These are phyloP conservation scores for Crambe crambe DNA, from an alignment of 37 sponge, comb jelly and placozoan species.

Conservation along the genomic window DNA sequence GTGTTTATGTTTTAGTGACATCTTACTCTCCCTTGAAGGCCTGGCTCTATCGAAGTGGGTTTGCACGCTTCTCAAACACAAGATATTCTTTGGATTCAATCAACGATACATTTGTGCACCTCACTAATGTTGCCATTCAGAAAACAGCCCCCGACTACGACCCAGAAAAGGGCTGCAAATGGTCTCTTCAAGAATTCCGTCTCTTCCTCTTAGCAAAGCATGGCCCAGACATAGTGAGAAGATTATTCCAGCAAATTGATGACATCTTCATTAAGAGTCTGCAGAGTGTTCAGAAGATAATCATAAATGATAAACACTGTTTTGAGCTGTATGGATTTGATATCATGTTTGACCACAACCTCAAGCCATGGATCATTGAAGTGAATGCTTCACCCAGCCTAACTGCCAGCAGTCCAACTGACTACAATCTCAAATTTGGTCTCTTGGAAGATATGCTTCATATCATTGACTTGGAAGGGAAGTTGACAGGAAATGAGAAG, in stretches of 20 bases:
- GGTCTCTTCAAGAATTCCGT: slow-evolving; percentile 93
- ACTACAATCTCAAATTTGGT: slow-evolving; percentile 94
- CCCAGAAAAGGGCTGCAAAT: slow-evolving; percentile 99
- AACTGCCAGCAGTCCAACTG: slow-evolving; percentile 96
- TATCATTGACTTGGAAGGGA: slow-evolving; percentile 94
- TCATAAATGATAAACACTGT: slow-evolving; percentile 99
- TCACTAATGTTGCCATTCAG: slow-evolving; percentile 99
- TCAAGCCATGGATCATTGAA: slow-evolving; percentile 99
- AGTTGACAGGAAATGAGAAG: slow-evolving; percentile 90
- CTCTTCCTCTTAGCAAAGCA: slow-evolving; percentile 82
- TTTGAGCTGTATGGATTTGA: slow-evolving; percentile 99
- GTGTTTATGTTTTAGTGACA: slow-evolving; percentile 91
- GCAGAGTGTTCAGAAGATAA: slow-evolving; percentile 94
- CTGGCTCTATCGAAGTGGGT: slow-evolving; percentile 96
- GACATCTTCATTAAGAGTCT: slow-evolving; percentile 94
- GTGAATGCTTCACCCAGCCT: slow-evolving; percentile 99
- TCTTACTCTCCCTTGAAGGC: slow-evolving; percentile 95
- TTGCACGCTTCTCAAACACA: slow-evolving; percentile 97
- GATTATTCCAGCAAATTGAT: slow-evolving; percentile 77
- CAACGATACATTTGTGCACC: slow-evolving; percentile 89
- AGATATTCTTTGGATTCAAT: slow-evolving; percentile 89
- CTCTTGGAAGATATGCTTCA: slow-evolving; percentile 95
- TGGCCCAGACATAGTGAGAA: slow-evolving; percentile 81
- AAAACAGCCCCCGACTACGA: slow-evolving; percentile 99
- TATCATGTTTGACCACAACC: slow-evolving; percentile 89